Base-by-base conservation (phyloP, 2,888 invertebrate species). In the Hartigia nigra region DNA sequence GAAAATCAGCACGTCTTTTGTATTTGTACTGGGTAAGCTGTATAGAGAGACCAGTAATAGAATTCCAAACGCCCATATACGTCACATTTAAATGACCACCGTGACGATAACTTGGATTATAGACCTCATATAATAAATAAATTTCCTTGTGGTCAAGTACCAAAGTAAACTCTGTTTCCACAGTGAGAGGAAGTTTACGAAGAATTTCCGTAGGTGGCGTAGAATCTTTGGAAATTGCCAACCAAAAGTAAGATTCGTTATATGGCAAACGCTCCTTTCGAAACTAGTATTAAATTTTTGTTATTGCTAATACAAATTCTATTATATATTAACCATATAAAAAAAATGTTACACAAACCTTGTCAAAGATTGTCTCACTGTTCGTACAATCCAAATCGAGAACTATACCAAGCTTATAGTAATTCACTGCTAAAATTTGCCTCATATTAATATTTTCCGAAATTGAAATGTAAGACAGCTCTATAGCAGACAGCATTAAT, bases 181-280 rank as follows among this genome's bases (percentile, higher is more conserved):
- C 83, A 69, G 84, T 87, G 5, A 90, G 76, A 3, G 87, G 86
- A 5, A 90, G 79, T 9, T 80, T 36, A 31, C 77, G 39, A 1
- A 88, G 79, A 76, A 80, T 82, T 69, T 83, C 78, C 9, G 78
- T 31, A 0, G 87, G 86, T 12, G 85, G 76, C n/a, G 79, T 72
- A 35, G 81, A 39, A 12, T 80, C 70, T 39, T 77, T 78, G 4
- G 86, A 86, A n/a, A 84, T 78, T 34, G 88, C 84, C 69, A 89
- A 74, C 89, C 90, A 90, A 81, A 85, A 86, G 76, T 87, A 89
- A 5, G 88, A 87, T 78, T 88, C 89, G 82, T 90, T 90, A 77
- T 84, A 89, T 23, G 83, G 81, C 77, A 89, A 78, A 34, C 78
- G 76, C 72, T 85, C 84, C 12, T 79, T 79, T 76, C 79, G 74